Base-by-base conservation (phyloP, 2,888 invertebrate species). In the Hydrotaea cyrtoneurina region DNA sequence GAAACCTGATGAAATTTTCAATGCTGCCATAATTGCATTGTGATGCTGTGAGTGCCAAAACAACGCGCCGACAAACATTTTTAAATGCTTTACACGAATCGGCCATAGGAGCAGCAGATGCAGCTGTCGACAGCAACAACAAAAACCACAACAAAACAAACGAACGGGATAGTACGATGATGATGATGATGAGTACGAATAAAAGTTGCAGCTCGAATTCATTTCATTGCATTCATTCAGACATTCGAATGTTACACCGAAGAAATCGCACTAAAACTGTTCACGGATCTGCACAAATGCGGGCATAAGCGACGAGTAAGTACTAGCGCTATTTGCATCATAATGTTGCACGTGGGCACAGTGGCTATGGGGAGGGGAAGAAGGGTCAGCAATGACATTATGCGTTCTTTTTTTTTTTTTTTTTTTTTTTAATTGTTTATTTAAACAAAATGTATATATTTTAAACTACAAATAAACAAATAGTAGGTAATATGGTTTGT, bases 1-100 rank as follows among this genome's bases (percentile, higher is more conserved):
- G 62, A 62, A 36, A n/a, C 26, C 62, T 31, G 62, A 4, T 62
- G 62, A 36, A 62, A 62, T 31, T 62, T 62, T 31, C 62, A 62
- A 62, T 62, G 62, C 31, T 31, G 15, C 31, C 8, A 31, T 62
- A 62, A 62, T 62, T 62, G 62, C 62, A 62, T 62, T 62, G 17
- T 36, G 36, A 4, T 36, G 31, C 7, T 50, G 31, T 50, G 50
- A 50, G 50, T 50, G 50, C 50, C 15, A 50, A 13, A 50, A 50
- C n/a, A 50, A 2, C n/a, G 15, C 55, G 23, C 36, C 11, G 31
- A 36, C 36, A 62, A 36, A n/a, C 4, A 50, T 62, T 62, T n/a
- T 62, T 36, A 36, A 62, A 62, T 62, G 62, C n/a, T 62, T 62
- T 62, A 62, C 62, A 62, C 23, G 62, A 62, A 62, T 62, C 36